Percentiles rank a stretch among this genome's conserved stretches.
These are phyloP conservation scores for Chiroxiphia lanceolata DNA, from an alignment of 2,797 vertebrate genomes.

Conservation along the genomic window DNA sequence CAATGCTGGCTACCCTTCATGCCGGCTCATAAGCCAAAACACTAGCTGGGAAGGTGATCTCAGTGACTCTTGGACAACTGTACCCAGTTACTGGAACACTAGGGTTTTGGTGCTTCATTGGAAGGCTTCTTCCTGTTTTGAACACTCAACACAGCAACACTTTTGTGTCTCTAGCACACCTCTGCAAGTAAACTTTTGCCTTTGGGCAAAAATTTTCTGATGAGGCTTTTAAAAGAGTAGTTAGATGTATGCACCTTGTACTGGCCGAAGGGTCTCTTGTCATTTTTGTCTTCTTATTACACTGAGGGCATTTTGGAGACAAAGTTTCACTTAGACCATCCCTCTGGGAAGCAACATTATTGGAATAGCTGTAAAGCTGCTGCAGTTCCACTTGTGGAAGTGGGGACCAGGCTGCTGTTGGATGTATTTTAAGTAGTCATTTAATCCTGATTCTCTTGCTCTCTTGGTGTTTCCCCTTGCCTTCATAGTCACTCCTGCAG, in stretches of 20 bases:
- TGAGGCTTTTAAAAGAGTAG: background rate
- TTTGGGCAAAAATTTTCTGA: background rate
- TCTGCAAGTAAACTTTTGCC: background rate
- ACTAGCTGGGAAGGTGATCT: background rate
- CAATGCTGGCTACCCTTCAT: background rate
- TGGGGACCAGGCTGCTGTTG: constrained; percentile 24
- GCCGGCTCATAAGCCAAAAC: background rate
- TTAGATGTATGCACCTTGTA: background rate
- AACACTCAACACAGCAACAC: background rate
- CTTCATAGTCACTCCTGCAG: background rate
- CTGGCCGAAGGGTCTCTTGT: background rate
- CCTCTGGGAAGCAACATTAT: background rate
- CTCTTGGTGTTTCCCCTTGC: background rate
- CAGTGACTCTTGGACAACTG: background rate
- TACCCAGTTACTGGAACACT: background rate
- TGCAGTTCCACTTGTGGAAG: constrained; percentile 23
- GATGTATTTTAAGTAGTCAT: constrained; percentile 16
- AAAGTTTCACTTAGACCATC: background rate
- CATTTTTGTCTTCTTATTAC: background rate
- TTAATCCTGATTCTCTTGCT: background rate
- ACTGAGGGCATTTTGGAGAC: background rate
- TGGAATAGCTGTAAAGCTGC: constrained; percentile 37
- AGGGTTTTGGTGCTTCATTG: background rate
- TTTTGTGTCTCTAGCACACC: background rate
- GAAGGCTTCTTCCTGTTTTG: background rate